A percentile compares a stretch with the other conserved stretches of the same genome.
Conservation (phyloP, 2,888 invertebrate genomes). For the Drosophila cognata region DNA sequence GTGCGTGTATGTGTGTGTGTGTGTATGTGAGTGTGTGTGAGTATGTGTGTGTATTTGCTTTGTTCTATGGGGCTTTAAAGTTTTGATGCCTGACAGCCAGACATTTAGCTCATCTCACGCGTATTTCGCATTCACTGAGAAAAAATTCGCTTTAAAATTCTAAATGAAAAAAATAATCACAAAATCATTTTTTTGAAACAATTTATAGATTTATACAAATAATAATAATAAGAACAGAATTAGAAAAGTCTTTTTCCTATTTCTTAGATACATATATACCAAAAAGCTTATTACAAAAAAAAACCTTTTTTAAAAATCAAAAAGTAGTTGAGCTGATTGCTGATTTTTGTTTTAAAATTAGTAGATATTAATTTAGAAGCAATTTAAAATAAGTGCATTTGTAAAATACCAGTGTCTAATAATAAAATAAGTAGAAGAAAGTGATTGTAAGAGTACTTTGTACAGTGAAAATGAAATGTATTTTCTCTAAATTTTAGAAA, state of each 20-base stretch:
- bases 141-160: not conserved
- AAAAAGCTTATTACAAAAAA: not conserved
- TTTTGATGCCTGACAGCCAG: slow-evolving; percentile 46
- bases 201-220: no score
- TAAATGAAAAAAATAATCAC: not conserved
- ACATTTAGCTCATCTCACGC: slow-evolving; percentile 35
- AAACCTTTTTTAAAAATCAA: not conserved
- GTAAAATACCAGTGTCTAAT: not conserved
- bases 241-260: not conserved
- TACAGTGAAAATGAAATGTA: not conserved
- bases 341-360: not conserved
- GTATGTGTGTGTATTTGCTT: slow-evolving; percentile 18
- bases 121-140: not conserved
- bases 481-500: not conserved
- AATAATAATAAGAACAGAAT: no score
- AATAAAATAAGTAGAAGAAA: not conserved
- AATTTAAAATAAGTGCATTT: not conserved
- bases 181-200: not conserved
- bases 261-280: not conserved
- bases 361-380: not conserved
- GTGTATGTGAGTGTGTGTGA: not conserved
- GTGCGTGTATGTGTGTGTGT: slow-evolving; percentile 26
- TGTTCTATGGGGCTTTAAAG: slow-evolving; percentile 56
- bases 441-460: not conserved
- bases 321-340: not conserved